Base-by-base conservation (phyloP, 2,888 invertebrate species). In the Acleris sparsana region DNA sequence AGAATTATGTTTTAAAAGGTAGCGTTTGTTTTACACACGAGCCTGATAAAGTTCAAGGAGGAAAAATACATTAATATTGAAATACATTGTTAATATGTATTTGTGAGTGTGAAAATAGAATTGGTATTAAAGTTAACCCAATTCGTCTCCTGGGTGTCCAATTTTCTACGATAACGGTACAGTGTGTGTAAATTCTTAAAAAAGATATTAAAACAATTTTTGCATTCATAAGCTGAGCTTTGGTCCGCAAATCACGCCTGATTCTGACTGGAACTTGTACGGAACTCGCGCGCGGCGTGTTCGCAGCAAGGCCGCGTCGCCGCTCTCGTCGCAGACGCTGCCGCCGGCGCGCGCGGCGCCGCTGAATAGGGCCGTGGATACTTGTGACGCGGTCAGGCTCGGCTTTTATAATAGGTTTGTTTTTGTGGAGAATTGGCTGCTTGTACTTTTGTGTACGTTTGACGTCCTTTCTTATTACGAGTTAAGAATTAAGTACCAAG, bases 341-440 rank as follows among this genome's bases (percentile, higher is more conserved):
- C 78, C 78, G 75, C 78, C 71, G 62, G 80, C 76, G 66, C 73
- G 75, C 73, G 76, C 76, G 70, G 72, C 80, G 73, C 80, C 78
- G 67, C 82, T 79, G 80, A 73, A 80, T 79, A 79, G 81, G 73
- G 73, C 79, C 74, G 74, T 75, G 71, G 76, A 75, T 57, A 75
- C 78, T 55, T 79, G 78, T 79, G 83, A 84, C 76, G 78, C 82
- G 78, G 72, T 82, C 74, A 75, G 80, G 68, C 82, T 80, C 80
- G 80, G 80, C 80, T 83, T 87, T 75, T 78, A 76, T 72, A 81
- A 87, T 89, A 90, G 91, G 91, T 92, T 88, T 85, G 89, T 91
- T 73, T 77, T 70, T 77, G 48, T 55, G 59, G 60, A 53, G 29
- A 11, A 48, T 65, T 64, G 64, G 49, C 64, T 60, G 63, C 51